These are phyloP conservation scores for Scaptomyza cyrtandrae DNA, from an alignment of 2,888 invertebrate genomes.

Conservation along the genomic window DNA sequence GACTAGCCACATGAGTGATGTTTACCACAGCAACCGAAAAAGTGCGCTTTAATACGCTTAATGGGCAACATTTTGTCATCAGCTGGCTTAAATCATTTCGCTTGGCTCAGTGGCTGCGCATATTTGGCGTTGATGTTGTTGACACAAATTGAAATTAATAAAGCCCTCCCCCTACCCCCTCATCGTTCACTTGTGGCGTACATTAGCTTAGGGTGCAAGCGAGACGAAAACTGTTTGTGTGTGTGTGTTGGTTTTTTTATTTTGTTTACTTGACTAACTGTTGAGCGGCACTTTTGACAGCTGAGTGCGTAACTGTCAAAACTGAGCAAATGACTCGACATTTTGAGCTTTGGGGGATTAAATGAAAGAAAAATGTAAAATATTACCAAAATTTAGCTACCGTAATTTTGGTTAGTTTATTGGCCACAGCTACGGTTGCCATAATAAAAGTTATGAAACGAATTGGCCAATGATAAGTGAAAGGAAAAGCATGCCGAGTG, in stretches of 20 bases:
- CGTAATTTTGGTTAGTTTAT: constrained; percentile 67
- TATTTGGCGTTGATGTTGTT: constrained; percentile 75
- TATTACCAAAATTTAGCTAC: constrained; percentile 60
- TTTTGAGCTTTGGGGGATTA: background rate
- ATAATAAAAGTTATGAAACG: background rate
- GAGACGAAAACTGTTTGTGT: constrained; percentile 20
- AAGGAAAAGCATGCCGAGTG: constrained; percentile 7
- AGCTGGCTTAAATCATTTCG: constrained; percentile 74
- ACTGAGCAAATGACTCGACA: constrained; percentile 6
- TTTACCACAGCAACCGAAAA: constrained; percentile 30
- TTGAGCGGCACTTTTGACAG: constrained; percentile 66
- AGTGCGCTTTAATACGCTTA: constrained; percentile 73
- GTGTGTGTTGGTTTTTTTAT: constrained; percentile 17
- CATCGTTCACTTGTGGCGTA: background rate
- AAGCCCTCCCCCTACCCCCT: constrained; percentile 35
- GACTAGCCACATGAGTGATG: constrained; percentile 49
- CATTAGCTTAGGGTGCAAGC: constrained; percentile 28
- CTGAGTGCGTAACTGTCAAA: constrained; percentile 30
- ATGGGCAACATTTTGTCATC: constrained; percentile 76
- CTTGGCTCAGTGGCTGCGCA: constrained; percentile 47
- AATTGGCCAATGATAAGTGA: constrained; percentile 31
- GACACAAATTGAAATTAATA: constrained; percentile 80
- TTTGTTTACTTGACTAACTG: constrained; percentile 70
- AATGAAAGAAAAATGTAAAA: constrained; percentile 53
- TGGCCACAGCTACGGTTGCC: constrained; percentile 35